Evolutionary conservation across 2,113 vertebrate genomes (phyloP).

Genomic region (Scomber scombrus): DNA sequence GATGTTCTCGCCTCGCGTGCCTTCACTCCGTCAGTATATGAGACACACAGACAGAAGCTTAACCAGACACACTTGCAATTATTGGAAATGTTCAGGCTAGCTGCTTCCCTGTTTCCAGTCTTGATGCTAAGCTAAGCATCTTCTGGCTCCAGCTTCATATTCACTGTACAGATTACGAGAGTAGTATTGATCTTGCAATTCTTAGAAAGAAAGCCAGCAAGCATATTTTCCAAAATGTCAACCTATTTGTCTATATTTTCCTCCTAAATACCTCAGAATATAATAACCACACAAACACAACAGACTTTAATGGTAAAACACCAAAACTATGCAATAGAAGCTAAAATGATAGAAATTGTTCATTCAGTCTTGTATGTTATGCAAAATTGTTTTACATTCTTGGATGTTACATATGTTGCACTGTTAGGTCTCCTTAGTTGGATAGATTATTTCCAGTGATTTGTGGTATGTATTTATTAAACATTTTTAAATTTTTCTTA

Average conservation of each 20-base stretch:
- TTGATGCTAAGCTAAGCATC: background rate
- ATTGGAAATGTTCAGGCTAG: background rate
- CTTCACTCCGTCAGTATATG: slow-evolving; percentile 29
- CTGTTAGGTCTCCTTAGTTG: background rate
- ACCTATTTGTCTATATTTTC: background rate
- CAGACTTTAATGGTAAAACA: background rate
- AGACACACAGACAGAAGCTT: slow-evolving; percentile 15
- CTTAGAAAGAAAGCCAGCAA: background rate
- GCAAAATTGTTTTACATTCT: background rate
- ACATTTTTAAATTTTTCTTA: background rate
- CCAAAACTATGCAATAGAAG: background rate
- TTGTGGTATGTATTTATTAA: background rate
- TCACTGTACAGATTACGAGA: background rate
- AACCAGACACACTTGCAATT: slow-evolving; percentile 17
- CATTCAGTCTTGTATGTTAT: background rate
- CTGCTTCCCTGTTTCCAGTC: slow-evolving; percentile 2
- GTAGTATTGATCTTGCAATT: too few species aligned
- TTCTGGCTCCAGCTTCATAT: background rate
- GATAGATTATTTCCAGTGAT: background rate
- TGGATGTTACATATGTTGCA: background rate
- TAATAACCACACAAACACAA: background rate
- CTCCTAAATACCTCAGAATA: background rate
- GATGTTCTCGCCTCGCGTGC: slow-evolving; percentile 19
- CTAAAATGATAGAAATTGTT: background rate
- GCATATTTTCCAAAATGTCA: background rate